Conservation (phyloP, 2,888 invertebrate genomes). For the Augiades crinisus region DNA sequence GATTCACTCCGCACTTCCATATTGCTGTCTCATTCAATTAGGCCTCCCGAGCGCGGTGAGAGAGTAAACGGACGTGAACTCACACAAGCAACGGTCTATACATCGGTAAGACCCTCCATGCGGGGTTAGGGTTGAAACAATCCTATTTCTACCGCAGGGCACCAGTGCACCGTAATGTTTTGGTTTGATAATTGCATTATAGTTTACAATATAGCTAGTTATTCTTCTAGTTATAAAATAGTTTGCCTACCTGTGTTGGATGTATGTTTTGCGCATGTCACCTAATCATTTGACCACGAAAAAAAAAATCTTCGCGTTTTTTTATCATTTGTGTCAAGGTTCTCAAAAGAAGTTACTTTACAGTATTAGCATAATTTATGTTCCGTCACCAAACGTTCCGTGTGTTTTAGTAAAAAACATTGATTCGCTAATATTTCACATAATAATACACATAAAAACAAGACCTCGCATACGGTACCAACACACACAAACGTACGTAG, state of each 20-base stretch:
- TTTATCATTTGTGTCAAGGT: too few species aligned
- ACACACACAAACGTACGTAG: neutral
- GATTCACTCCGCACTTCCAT: conserved; percentile 39
- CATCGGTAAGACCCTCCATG: neutral
- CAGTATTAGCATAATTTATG: too few species aligned
- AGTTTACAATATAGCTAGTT: too few species aligned
- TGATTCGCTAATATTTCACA: neutral
- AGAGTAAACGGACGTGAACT: conserved; percentile 11
- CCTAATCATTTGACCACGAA: too few species aligned
- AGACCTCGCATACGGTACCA: neutral
- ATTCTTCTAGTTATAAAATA: too few species aligned
- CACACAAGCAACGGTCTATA: neutral
- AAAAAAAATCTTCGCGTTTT: too few species aligned
- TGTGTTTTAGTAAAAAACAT: neutral
- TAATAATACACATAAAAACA: neutral
- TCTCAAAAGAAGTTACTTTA: too few species aligned
- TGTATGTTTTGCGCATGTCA: too few species aligned
- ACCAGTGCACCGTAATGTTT: neutral
- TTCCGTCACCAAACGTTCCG: too few species aligned
- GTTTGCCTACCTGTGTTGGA: too few species aligned
- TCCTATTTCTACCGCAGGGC: neutral
- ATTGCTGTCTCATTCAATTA: conserved; percentile 33
- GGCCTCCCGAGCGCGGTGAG: conserved; percentile 2
- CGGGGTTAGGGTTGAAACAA: neutral
- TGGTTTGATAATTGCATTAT: too few species aligned